Base-by-base conservation (phyloP, 1,140 invertebrate species). In the Eciton burchellii region DNA sequence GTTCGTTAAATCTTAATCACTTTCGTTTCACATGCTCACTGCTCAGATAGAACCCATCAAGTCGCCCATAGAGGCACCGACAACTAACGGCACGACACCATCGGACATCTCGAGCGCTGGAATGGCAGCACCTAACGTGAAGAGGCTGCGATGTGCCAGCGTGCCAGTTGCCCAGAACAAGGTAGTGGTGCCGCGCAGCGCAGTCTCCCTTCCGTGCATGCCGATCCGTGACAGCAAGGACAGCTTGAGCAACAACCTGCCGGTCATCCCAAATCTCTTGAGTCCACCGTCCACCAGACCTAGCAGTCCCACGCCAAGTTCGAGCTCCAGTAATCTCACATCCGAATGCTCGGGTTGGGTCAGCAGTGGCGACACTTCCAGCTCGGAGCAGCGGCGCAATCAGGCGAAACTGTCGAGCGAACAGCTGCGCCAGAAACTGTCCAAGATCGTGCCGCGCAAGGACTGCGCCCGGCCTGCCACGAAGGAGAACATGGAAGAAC, bases 281-380 rank as follows among this genome's bases (percentile, higher is more conserved):
- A 93, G 92, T 88, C 92, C 93, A n/a, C 88, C 91, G n/a, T 92
- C 92, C 11, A 91, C 92, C 11, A 89, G 92, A 14, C 91, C 93
- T 5, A 93, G 92, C 70, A 94, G 93, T 66, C 93, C 92, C 0
- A 91, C 92, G 14, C 93, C 90, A 4, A 93, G 92, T 79, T 95
- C 95, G 84, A 96, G 96, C 19, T 96, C 96, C 0, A 96, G 96
- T 3, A 97, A 96, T 72, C 93, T 96, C 29, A 94, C 94, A 0
- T 97, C 96, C 85, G 96, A 97, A 92, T 96, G 96, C 91, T 97
- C 96, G 84, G 96, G 96, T 0, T 97, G 96, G 96, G 96, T 97
- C 1, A 96, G 96, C 62, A 97, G 96, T 74, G 93, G 93, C 0
- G 93, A 94, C 49, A 94, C 93, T 0, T 94, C 93, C 0, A 94